Evolutionary conservation across 2,113 vertebrate species (phyloP).

Genomic region (Labrus mixtus): DNA sequence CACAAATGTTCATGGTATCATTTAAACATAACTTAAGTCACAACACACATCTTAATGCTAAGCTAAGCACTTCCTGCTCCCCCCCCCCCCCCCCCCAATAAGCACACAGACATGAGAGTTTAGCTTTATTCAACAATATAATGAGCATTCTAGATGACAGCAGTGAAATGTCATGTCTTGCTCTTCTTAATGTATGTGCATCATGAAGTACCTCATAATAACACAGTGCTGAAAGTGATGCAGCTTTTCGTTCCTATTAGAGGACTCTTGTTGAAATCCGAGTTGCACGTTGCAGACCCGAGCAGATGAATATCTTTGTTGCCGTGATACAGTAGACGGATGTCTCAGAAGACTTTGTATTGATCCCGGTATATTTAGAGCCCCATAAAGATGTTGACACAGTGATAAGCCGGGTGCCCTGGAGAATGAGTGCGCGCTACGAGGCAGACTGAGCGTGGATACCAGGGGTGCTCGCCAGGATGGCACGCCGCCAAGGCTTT

Average conservation of each 20-base stretch:
- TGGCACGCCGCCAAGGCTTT: conserved; percentile 61
- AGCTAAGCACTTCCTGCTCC: not conserved
- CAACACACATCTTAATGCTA: not conserved
- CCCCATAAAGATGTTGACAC: conserved; percentile 80
- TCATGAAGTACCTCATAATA: not conserved
- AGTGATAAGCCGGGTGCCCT: conserved; percentile 70
- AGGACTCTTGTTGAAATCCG: conserved; percentile 30
- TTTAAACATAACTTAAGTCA: no score
- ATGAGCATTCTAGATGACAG: no score
- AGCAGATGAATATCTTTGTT: conserved; percentile 65
- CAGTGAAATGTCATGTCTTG: not conserved
- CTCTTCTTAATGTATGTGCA: not conserved
- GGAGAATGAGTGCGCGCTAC: conserved; percentile 54
- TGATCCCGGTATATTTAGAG: conserved; percentile 78
- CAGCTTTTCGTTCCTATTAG: conserved; percentile 24
- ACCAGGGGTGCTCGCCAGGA: conserved; percentile 48
- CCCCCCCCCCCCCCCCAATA: no score
- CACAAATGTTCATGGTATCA: no score
- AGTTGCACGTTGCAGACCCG: conserved; percentile 11
- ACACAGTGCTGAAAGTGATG: conserved; percentile 5
- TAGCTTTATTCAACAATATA: no score
- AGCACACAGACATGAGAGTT: no score
- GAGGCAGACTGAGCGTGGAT: conserved; percentile 53
- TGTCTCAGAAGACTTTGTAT: conserved; percentile 67
- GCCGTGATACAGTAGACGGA: conserved; percentile 74